These are phyloP conservation scores for Plusia festucae DNA, from an alignment of 2,888 invertebrate species.

Conservation along the genomic window DNA sequence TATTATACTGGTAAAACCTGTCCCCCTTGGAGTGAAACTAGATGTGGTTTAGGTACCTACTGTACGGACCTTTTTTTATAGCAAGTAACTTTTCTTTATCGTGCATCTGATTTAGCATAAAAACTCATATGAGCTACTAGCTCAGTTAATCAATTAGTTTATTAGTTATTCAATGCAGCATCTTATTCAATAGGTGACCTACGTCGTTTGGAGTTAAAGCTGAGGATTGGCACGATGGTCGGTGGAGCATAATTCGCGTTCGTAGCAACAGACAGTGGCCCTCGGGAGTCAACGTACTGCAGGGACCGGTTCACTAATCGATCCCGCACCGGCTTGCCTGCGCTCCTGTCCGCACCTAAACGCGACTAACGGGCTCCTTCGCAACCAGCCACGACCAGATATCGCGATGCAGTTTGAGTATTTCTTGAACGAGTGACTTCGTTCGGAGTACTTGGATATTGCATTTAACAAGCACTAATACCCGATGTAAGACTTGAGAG, in stretches of 20 bases:
- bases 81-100: constrained; percentile 12
- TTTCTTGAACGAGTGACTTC: constrained; percentile 30
- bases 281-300: constrained; percentile 86
- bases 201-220: constrained; percentile 35
- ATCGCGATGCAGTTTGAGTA: constrained; percentile 53
- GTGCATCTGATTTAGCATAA: background rate
- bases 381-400: constrained; percentile 70
- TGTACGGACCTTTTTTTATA: constrained; percentile 36
- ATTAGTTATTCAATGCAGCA: no score
- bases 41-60: constrained; percentile 66
- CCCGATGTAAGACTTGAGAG: background rate
- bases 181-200: constrained; percentile 7
- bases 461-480: constrained; percentile 24
- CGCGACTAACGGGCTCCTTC: constrained; percentile 84
- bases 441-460: constrained; percentile 17
- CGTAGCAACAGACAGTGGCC: constrained; percentile 75
- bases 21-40: constrained; percentile 74
- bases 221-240: constrained; percentile 64
- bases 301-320: constrained; percentile 88
- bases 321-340: constrained; percentile 81
- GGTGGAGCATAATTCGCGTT: constrained; percentile 78
- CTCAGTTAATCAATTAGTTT: no score
- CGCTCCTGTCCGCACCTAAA: constrained; percentile 85
- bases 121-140: no score
- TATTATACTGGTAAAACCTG: constrained; percentile 70